Evolutionary conservation across 1,140 invertebrate genomes (phyloP).

Genomic region (Calephelis nemesis): DNA sequence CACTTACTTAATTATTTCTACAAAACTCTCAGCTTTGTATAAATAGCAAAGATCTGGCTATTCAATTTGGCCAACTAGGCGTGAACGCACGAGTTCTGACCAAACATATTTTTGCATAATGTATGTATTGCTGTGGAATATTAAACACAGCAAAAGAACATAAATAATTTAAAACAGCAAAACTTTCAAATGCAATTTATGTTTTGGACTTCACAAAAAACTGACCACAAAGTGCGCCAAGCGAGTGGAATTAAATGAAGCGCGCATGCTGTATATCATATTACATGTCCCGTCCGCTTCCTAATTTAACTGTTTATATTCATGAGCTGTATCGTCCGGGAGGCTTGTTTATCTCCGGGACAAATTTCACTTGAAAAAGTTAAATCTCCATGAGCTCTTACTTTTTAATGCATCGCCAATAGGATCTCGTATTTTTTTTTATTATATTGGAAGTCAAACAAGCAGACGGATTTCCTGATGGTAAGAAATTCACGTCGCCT

Average conservation of each 20-base stretch:
- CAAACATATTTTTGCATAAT: too few species aligned
- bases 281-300: slow-evolving; percentile 39
- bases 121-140: too few species aligned
- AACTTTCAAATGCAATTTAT: not conserved
- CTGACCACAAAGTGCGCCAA: slow-evolving; percentile 33
- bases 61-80: too few species aligned
- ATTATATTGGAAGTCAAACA: too few species aligned
- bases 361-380: slow-evolving; percentile 52
- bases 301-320: slow-evolving; percentile 74
- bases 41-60: too few species aligned
- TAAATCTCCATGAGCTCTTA: slow-evolving; percentile 34
- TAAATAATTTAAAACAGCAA: not conserved
- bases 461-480: too few species aligned
- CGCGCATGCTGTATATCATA: slow-evolving; percentile 59
- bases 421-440: not conserved
- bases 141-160: too few species aligned
- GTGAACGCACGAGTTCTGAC: too few species aligned
- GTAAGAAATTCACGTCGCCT: too few species aligned
- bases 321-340: slow-evolving; percentile 52
- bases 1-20: too few species aligned
- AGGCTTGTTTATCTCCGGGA: slow-evolving; percentile 61
- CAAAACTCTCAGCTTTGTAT: too few species aligned
- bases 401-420: slow-evolving; percentile 33
- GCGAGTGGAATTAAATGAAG: slow-evolving; percentile 58
- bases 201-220: not conserved